These are phyloP conservation scores for Cydia fagiglandana DNA, from an alignment of 1,140 invertebrate species.

Conservation along the genomic window DNA sequence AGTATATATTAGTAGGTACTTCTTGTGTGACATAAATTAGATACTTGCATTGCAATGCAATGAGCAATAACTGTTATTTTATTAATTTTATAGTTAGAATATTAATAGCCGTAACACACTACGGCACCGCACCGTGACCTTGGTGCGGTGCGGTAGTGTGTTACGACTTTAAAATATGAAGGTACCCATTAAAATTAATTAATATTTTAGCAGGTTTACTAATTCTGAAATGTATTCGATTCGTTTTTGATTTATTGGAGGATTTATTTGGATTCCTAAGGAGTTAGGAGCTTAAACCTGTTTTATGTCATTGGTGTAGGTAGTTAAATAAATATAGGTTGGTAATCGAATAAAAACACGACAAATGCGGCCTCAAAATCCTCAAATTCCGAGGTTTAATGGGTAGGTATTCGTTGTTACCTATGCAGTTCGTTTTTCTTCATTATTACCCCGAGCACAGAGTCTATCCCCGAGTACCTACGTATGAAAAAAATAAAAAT, in stretches of 20 bases:
- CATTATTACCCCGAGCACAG: too few relatives aligned
- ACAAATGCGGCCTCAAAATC: neutral
- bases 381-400: neutral
- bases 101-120: too few relatives aligned
- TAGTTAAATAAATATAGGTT: neutral
- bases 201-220: neutral
- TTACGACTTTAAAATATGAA: too few relatives aligned
- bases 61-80: neutral
- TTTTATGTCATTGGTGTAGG: slow-evolving; percentile 1
- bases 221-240: neutral
- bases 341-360: neutral
- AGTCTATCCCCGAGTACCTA: neutral
- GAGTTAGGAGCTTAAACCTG: neutral
- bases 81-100: neutral
- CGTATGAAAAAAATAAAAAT: too few relatives aligned
- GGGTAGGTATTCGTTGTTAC: too few relatives aligned
- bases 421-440: neutral
- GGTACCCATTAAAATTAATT: too few relatives aligned
- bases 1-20: too few relatives aligned
- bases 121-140: too few relatives aligned
- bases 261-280: too few relatives aligned
- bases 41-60: too few relatives aligned
- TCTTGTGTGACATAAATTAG: too few relatives aligned
- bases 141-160: too few relatives aligned
- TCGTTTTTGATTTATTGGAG: neutral